These are phyloP conservation scores for Petrocephalus schoutedeni DNA, from an alignment of 2,797 vertebrate genomes.

Conservation along the genomic window DNA sequence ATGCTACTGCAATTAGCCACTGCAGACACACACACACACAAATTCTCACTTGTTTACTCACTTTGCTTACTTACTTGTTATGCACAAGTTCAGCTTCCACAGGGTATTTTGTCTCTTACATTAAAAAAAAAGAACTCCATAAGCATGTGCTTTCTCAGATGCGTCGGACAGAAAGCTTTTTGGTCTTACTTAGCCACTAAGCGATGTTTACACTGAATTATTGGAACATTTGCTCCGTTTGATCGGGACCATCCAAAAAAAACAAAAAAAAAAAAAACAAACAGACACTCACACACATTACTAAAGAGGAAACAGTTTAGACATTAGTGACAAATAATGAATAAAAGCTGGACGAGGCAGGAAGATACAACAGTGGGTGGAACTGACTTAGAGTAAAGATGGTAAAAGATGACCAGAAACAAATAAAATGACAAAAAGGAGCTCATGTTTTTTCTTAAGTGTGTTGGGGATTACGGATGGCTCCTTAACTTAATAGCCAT, in stretches of 20 bases:
- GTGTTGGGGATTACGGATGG: slow-evolving; percentile 68
- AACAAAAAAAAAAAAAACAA: neutral
- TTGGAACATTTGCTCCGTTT: neutral
- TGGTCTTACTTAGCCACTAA: neutral
- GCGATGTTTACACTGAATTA: neutral
- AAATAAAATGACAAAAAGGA: slow-evolving; percentile 62
- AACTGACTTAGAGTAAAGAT: slow-evolving; percentile 57
- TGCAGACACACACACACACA: slow-evolving; percentile 55
- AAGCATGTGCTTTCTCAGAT: neutral
- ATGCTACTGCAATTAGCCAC: slow-evolving; percentile 50
- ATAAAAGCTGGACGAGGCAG: neutral
- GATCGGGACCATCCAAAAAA: neutral
- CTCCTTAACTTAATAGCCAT: slow-evolving; percentile 79
- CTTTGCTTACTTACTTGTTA: too few relatives aligned
- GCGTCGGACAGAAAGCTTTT: neutral
- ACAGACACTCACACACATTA: neutral
- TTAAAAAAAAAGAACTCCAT: neutral
- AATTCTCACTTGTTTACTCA: slow-evolving; percentile 21
- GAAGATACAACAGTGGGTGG: neutral
- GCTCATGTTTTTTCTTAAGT: slow-evolving; percentile 54
- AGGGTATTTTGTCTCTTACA: neutral
- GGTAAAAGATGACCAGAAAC: slow-evolving; percentile 62
- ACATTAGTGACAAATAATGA: neutral
- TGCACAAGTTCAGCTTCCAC: neutral
- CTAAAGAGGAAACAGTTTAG: neutral